Percentiles rank a stretch among this genome's conserved stretches.
phyloP scores from a whole-genome alignment of 2,797 vertebrate genomes.

The Tragelaphus oryx region DNA sequence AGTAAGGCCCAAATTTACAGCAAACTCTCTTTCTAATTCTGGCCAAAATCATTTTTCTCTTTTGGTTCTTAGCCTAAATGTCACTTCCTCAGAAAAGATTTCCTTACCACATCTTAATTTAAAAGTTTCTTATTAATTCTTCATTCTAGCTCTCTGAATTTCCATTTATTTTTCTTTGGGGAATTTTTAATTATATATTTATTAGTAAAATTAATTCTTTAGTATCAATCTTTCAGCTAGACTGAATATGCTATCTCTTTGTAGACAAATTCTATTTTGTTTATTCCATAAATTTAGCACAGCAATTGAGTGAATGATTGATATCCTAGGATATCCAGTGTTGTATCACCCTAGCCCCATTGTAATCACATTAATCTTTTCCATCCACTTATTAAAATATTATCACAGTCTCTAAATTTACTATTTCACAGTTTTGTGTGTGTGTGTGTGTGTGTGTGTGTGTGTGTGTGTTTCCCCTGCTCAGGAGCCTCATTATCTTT shows the following conservation, averaged over 20 bases:
- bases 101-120: background rate
- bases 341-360: fast-evolving
- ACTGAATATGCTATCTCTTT: background rate
- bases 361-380: background rate
- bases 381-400: background rate
- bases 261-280: background rate
- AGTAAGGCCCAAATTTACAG: background rate
- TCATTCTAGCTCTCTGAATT: background rate
- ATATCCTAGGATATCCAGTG: background rate
- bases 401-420: background rate
- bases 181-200: background rate
- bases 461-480: no score
- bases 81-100: background rate
- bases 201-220: background rate
- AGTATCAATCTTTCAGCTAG: background rate
- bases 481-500: background rate
- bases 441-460: no score
- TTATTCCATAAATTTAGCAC: background rate
- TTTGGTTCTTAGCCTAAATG: background rate
- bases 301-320: background rate
- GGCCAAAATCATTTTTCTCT: background rate
- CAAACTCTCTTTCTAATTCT: background rate
- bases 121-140: background rate
- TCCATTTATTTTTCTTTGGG: background rate
- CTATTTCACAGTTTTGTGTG: background rate